Conservation (phyloP, 1,140 invertebrate genomes). For the Danaus plexippus region DNA sequence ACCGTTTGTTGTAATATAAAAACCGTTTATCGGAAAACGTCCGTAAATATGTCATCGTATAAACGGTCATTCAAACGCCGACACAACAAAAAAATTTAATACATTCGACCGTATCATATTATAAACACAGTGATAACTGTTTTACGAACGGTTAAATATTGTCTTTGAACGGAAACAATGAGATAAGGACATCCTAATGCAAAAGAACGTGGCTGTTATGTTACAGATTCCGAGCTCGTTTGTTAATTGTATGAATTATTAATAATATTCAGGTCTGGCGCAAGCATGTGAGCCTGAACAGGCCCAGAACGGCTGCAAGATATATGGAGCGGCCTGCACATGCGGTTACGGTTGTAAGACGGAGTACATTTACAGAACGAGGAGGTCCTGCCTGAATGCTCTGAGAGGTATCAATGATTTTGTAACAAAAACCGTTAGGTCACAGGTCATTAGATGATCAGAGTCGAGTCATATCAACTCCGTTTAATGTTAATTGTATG, state of each 20-base stretch:
- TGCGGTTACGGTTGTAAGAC: conserved; percentile 73
- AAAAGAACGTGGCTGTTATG: neutral
- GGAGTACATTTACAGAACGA: conserved; percentile 68
- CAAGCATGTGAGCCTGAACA: conserved; percentile 60
- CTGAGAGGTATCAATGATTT: conserved; percentile 62
- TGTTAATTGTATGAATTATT: neutral
- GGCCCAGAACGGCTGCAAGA: conserved; percentile 71
- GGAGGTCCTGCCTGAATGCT: conserved; percentile 66
- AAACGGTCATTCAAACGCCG: too few species aligned
- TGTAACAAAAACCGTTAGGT: neutral
- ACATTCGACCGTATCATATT: conserved; percentile 8
- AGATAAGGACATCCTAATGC: conserved; percentile 19
- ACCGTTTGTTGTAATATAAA: too few species aligned
- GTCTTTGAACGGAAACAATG: conserved; percentile 8
- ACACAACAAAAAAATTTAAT: neutral
- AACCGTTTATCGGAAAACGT: too few species aligned
- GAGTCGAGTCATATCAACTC: too few species aligned
- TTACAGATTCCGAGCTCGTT: neutral
- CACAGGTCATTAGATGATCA: neutral
- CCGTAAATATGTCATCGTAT: too few species aligned
- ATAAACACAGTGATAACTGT: neutral
- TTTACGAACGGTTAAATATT: neutral
- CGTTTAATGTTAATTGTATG: neutral
- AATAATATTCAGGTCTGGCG: conserved; percentile 27
- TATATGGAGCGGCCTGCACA: conserved; percentile 64